phyloP scores from a whole-genome alignment of 2,113 vertebrate genomes.

The Halcyon malimbica region DNA sequence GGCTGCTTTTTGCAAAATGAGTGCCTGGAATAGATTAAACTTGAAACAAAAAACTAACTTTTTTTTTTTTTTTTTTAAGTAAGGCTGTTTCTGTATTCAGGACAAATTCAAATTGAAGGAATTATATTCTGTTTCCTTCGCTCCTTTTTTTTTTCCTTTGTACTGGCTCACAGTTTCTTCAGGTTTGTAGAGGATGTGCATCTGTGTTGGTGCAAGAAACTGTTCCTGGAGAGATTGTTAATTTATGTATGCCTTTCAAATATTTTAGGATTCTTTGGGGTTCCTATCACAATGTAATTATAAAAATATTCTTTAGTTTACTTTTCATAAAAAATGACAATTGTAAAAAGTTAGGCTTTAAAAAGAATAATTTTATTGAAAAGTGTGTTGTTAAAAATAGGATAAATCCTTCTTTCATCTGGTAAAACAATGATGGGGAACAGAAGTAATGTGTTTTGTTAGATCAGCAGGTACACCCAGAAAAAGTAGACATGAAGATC shows the following conservation, averaged over 20 bases:
- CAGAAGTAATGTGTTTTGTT: neutral
- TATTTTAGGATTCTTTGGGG: neutral
- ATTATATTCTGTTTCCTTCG: neutral
- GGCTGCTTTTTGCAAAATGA: neutral
- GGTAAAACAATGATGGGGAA: neutral
- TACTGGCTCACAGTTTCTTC: neutral
- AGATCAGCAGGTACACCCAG: neutral
- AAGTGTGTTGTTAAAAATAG: neutral
- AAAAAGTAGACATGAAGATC: neutral
- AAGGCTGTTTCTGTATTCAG: neutral
- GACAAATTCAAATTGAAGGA: neutral
- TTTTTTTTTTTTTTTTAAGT: neutral
- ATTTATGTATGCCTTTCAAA: neutral
- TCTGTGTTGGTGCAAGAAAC: neutral
- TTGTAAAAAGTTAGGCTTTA: neutral
- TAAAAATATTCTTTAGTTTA: neutral
- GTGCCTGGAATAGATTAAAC: neutral
- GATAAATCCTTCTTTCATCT: neutral
- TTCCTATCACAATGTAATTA: neutral
- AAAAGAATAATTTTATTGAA: neutral
- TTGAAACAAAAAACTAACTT: neutral
- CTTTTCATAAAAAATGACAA: neutral
- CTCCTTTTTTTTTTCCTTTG: neutral
- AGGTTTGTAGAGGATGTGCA: neutral
- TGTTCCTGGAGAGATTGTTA: neutral